Conservation (phyloP, 2,797 vertebrate genomes). For the Manis pentadactyla region DNA sequence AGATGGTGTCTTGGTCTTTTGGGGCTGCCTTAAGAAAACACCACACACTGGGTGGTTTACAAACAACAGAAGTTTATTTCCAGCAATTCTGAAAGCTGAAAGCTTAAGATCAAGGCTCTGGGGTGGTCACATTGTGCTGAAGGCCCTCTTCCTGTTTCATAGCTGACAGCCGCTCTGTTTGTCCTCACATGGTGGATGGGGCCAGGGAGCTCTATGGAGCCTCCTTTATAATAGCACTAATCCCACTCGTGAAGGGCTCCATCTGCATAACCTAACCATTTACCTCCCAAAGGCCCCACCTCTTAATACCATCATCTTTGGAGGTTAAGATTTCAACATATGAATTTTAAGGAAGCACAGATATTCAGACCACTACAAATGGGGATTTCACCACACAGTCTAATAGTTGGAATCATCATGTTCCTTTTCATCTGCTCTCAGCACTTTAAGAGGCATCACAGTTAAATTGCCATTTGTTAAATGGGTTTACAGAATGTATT, state of each 20-base stretch:
- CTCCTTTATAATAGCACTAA: background rate
- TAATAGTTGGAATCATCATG: background rate
- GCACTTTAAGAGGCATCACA: background rate
- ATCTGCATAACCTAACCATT: background rate
- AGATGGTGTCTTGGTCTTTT: background rate
- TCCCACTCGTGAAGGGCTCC: background rate
- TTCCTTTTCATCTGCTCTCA: background rate
- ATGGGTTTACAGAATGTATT: background rate
- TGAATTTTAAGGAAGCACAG: background rate
- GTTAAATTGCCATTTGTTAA: background rate
- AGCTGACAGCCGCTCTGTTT: background rate
- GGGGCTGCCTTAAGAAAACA: background rate
- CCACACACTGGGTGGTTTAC: background rate
- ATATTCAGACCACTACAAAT: background rate
- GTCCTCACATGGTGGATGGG: background rate
- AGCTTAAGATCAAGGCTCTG: background rate
- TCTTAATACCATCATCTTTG: background rate
- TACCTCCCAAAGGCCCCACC: background rate
- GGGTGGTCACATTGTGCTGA: background rate
- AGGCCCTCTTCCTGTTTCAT: background rate
- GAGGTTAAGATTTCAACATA: background rate
- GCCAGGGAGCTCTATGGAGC: background rate
- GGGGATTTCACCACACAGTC: background rate
- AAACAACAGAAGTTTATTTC: background rate
- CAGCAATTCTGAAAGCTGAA: background rate